A percentile compares a stretch with the other conserved stretches of the same genome.
Evolutionary conservation across 64 coral and sea anemone species (phyloP).

Genomic region (Montipora efflorescens): DNA sequence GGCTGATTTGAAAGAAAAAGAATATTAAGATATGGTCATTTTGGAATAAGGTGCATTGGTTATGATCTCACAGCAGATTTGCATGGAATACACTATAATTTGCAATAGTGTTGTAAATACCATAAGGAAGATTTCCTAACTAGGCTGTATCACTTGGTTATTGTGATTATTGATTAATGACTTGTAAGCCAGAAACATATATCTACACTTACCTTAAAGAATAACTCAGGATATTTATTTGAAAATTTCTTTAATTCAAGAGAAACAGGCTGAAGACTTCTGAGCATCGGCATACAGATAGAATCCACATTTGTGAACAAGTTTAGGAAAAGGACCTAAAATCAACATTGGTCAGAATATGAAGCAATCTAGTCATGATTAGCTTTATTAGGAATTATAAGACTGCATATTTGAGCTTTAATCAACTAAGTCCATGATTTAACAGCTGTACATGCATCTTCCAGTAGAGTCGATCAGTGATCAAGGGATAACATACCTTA

Average conservation of each 20-base stretch:
- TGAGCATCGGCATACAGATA: constrained; percentile 85
- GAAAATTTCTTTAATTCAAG: constrained; percentile 88
- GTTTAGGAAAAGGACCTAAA: constrained; percentile 92
- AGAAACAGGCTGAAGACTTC: constrained; percentile 85
- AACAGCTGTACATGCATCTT: no score
- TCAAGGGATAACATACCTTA: no score
- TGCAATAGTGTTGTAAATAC: no score
- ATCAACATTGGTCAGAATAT: background rate
- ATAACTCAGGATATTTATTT: constrained; percentile 86
- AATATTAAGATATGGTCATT: no score
- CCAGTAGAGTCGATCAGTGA: no score
- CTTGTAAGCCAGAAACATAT: background rate
- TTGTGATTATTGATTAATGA: no score
- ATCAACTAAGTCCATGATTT: background rate
- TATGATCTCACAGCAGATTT: no score
- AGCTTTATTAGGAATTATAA: background rate
- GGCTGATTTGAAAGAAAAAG: no score
- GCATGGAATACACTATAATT: no score
- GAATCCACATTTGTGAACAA: constrained; percentile 84
- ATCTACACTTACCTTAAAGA: constrained; percentile 78
- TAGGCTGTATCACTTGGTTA: no score
- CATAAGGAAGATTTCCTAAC: no score
- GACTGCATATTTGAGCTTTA: background rate
- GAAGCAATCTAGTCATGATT: background rate
- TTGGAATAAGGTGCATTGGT: no score